These are phyloP conservation scores for Heliconius ismenius DNA, from an alignment of 2,888 invertebrate genomes.

Conservation along the genomic window DNA sequence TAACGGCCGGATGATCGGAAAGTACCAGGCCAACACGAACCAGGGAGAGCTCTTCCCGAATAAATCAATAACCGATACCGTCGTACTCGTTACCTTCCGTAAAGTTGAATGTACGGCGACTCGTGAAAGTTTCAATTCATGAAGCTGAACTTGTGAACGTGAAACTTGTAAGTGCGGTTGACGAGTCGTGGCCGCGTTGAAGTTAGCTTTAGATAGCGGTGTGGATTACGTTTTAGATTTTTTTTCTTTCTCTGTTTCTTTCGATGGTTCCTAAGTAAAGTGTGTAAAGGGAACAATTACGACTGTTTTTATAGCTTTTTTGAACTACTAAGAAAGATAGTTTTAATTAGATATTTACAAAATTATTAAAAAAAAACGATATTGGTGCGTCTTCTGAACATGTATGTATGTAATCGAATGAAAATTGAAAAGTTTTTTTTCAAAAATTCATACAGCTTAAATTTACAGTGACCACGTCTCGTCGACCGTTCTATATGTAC, in stretches of 20 bases:
- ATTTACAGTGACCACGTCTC: too few relatives aligned
- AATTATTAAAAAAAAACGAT: too few relatives aligned
- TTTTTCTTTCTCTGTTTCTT: neutral
- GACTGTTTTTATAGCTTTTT: too few relatives aligned
- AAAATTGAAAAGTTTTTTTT: too few relatives aligned
- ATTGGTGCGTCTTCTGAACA: too few relatives aligned
- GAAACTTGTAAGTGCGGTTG: neutral
- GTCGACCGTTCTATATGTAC: neutral
- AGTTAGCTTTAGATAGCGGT: neutral
- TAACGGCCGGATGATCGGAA: slow-evolving; percentile 13
- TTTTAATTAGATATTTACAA: too few relatives aligned
- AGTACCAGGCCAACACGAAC: neutral
- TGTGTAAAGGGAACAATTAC: too few relatives aligned
- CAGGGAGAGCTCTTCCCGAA: neutral
- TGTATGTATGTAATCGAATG: too few relatives aligned
- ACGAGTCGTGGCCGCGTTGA: neutral
- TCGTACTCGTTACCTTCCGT: neutral
- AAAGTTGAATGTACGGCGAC: neutral
- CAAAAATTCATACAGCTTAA: too few relatives aligned
- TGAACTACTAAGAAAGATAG: too few relatives aligned
- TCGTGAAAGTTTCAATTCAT: slow-evolving; percentile 4
- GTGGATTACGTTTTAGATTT: neutral
- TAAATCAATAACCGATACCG: slow-evolving; percentile 2
- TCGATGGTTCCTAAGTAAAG: too few relatives aligned
- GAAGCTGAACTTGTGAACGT: neutral